Base-by-base conservation (phyloP, 30 jellyfish, hydroid and myxozoan genomes). In the Sanderia malayensis region DNA sequence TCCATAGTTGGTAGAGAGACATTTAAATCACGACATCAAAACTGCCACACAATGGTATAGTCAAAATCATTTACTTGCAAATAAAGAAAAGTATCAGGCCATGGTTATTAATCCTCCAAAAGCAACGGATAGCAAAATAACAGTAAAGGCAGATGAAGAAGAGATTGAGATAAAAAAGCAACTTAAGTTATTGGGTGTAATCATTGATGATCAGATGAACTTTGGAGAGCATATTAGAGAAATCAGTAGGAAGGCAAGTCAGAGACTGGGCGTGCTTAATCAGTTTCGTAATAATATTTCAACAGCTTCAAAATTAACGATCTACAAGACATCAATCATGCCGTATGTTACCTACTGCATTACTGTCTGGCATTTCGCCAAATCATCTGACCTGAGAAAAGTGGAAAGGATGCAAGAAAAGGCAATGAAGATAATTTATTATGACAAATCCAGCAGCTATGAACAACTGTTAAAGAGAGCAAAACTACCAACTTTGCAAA, bases 31-130 rank as follows among this genome's bases (percentile, higher is more conserved):
- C 34, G 79, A 66, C 28, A 66, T 44, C 31, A 70, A 66, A 66
- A 66, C 31, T 66, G 79, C 79, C 31, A 28, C 79, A 23, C 31
- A 66, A 66, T 66, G 79, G 79, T 66, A 66, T 66, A 11, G n/a
- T 11, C 17, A 44, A 11, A 44, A 44, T n/a, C n/a, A 10, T n/a
- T n/a, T 11, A 44, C 11, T 44, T 44, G 68, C 9, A 20, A 57
- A 24, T 57, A 27, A 66, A 66, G 28, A 31, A 17, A 66, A 66
- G 31, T 66, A 66, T 44, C 78, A 66, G 31, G 78, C 78, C 27
- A 66, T 66, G 78, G 78, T 66, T 66, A 66, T 66, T 25, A 66
- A 44, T 11, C 29, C 27, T 17, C 6, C 10, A 69, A 66, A 66
- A 66, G 22, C 70, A 66, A n/a, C 9, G 9, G 68, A 6, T 57